Conservation (phyloP, 2,113 vertebrate species). For the Dryoscopus gambensis region DNA sequence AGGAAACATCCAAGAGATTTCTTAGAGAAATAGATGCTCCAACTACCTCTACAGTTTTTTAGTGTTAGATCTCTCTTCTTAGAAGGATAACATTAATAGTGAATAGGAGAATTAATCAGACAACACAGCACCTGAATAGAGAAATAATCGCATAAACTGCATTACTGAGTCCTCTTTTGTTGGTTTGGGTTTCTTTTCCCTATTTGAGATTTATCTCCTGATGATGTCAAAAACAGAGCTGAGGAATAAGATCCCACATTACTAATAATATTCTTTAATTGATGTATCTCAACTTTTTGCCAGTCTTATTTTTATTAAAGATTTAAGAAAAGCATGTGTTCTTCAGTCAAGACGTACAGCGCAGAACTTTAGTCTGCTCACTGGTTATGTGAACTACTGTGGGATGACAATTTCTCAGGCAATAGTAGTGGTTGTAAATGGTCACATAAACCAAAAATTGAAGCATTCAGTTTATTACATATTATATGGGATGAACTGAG, state of each 20-base stretch:
- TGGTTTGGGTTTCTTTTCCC: neutral
- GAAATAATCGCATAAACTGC: neutral
- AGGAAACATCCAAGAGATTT: neutral
- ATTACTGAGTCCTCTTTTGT: neutral
- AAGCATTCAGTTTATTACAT: slow-evolving; percentile 58
- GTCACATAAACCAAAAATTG: slow-evolving; percentile 59
- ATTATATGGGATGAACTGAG: slow-evolving; percentile 47
- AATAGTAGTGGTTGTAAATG: slow-evolving; percentile 42
- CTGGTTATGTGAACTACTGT: neutral
- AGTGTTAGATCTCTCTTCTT: neutral
- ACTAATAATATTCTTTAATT: neutral
- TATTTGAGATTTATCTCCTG: neutral
- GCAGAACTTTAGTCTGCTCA: neutral
- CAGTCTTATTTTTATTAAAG: neutral
- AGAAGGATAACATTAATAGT: neutral
- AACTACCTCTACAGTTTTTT: neutral
- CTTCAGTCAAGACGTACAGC: neutral
- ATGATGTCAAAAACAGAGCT: neutral
- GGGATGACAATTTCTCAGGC: slow-evolving; percentile 31
- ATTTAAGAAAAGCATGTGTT: neutral
- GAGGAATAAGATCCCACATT: neutral
- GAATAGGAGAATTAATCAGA: neutral
- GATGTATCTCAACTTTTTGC: neutral
- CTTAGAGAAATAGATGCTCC: neutral
- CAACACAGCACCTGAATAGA: neutral